Base-by-base conservation (phyloP, 2,888 invertebrate species). In the Luffia ferchaultella region DNA sequence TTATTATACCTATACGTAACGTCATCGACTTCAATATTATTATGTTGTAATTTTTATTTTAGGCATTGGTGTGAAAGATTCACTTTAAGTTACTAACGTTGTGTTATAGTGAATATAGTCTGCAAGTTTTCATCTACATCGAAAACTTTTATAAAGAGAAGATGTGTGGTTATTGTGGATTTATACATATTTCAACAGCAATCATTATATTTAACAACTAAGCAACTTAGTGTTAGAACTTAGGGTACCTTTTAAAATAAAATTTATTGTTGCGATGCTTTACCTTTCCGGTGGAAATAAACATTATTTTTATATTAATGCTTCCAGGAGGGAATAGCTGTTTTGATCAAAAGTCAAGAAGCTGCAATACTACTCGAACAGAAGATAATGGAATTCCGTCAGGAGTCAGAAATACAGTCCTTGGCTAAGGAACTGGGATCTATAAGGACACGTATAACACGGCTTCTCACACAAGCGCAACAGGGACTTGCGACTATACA, bases 321-420 rank as follows among this genome's bases (percentile, higher is more conserved):
- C n/a, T 76, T 87, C 47, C 76, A 93, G 93, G 87, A 87, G 63
- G 89, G 93, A 59, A 86, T 90, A 60, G 77, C 83, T 60, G 88
- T 92, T 68, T 83, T 93, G 61, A 86, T 87, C 68, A 86, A 86
- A 65, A 89, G 91, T 67, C 89, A 91, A 55, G 85, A 87, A 58
- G 89, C 90, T 57, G 88, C 89, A 1, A 80, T 83, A 45, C 82
- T 88, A 18, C 73, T 93, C 42, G 89, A 90, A 62, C 80, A 85
- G 47, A 85, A 87, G 62, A 78, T 92, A 46, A 84, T 85, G 64
- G 84, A 85, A 58, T 77, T 90, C 58, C 88, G 89, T 16, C 86
- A 87, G 51, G 92, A 92, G 71, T 71, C 84, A 42, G 92, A 91
- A 62, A 86, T 86, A 16, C 85, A 88, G 63, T 68, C 70, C 20